A percentile compares a stretch with the other conserved stretches of the same genome.
Conservation (phyloP, 2,888 invertebrate species). For the Reticulitermes lucifugus region DNA sequence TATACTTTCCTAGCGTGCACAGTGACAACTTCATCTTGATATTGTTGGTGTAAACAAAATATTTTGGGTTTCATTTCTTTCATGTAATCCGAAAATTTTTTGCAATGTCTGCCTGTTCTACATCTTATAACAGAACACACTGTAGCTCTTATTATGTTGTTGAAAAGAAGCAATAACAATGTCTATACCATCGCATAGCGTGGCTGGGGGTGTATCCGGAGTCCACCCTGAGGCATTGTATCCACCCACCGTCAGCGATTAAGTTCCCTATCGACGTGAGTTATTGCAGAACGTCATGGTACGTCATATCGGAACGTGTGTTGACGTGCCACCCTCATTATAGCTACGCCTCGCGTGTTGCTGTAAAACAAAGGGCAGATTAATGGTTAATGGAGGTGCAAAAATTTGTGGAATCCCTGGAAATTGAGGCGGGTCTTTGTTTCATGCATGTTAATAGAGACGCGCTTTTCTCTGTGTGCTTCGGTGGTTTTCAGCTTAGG, state of each 20-base stretch:
- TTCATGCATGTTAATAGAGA: neutral
- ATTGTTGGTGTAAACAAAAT: too few species aligned
- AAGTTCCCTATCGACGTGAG: constrained; percentile 4
- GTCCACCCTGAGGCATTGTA: neutral
- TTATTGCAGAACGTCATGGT: neutral
- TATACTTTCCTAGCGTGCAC: too few species aligned
- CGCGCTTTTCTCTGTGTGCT: too few species aligned
- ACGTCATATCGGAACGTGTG: neutral
- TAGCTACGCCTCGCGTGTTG: neutral
- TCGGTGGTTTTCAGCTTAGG: too few species aligned
- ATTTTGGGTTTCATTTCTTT: too few species aligned
- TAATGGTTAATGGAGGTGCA: neutral
- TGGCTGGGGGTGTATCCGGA: neutral
- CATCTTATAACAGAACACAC: neutral
- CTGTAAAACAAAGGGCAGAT: neutral
- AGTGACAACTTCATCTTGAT: too few species aligned
- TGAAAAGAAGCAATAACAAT: neutral
- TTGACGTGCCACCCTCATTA: neutral
- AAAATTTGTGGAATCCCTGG: neutral
- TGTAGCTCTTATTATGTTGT: neutral
- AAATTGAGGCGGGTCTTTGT: neutral
- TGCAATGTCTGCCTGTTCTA: too few species aligned
- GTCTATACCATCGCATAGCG: neutral
- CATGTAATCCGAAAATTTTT: too few species aligned
- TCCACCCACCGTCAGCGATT: neutral